Base-by-base conservation (phyloP, 1,140 invertebrate species). In the Drosophila neocordata region DNA sequence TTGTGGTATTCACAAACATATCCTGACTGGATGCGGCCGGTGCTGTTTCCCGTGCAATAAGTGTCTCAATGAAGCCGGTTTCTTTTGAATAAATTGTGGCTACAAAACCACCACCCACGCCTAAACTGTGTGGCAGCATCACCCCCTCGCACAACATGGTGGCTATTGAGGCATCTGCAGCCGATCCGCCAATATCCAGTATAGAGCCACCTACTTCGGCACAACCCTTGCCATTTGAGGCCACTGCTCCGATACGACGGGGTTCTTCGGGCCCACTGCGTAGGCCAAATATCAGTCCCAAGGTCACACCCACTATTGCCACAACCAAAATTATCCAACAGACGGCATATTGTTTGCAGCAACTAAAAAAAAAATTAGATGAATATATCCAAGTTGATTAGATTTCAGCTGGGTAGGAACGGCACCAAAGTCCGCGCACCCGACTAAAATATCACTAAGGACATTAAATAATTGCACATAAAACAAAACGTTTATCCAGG, bases 111-210 rank as follows among this genome's bases (percentile, higher is more conserved):
- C 97, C 97, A 38, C 97, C 97, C 7, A 98, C 91, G 1, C 97
- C 97, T 93, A 97, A 95, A 73, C 96, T 97, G 91, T 98, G 96
- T 22, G 96, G 94, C 91, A 97, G 95, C 3, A 96, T 94, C 0
- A 98, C 93, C 0, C 97, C 97, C 85, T 97, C 95, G 91, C 97
- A 98, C 76, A 99, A 95, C 68, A 97, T 90, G 1, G 96, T 94
- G 0, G 97, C 96, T 67, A 99, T 95, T 0, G 97, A 96, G 2
- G 97, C 97, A 92, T 99, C 98, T 0, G 97, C 96, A 0, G 96
- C 97, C 52, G 95, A 95, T 2, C 97, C 97, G 75, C 96, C 95
- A 73, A 94, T 93, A 57, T 94, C 91, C 15, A 98, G 90, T 31
- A 97, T 95, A 7, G 64, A 58, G 11, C 83, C 95, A 78, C 96